Conservation (phyloP, 1,140 invertebrate genomes). For the Bombus huntii region DNA sequence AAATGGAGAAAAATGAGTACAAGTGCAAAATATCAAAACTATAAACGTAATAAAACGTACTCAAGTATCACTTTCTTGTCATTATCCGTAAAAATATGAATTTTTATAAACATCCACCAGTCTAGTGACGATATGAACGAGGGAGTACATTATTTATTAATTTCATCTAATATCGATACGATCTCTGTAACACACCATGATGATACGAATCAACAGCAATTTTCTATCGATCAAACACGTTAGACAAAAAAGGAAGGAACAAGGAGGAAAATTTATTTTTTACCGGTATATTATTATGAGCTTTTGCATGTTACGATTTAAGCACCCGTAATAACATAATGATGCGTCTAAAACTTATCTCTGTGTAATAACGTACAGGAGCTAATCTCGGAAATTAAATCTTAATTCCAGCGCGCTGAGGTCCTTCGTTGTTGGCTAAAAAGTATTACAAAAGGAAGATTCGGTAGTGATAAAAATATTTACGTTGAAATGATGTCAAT, state of each 20-base stretch:
- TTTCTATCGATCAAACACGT: constrained; percentile 9
- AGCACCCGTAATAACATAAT: constrained; percentile 50
- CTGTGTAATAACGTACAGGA: constrained; percentile 11
- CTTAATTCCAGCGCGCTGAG: constrained; percentile 6
- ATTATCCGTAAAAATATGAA: not conserved
- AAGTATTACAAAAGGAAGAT: not conserved
- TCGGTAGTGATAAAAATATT: constrained; percentile 7
- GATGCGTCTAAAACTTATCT: constrained; percentile 43
- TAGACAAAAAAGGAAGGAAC: not conserved
- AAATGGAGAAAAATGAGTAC: too few relatives aligned
- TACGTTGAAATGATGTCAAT: not conserved
- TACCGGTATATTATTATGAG: constrained; percentile 1
- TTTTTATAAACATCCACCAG: not conserved
- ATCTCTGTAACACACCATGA: not conserved
- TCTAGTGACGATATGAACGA: too few relatives aligned
- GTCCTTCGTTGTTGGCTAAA: not conserved
- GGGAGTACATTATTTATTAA: too few relatives aligned
- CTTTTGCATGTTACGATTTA: constrained; percentile 18
- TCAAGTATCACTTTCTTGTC: too few relatives aligned
- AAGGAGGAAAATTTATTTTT: not conserved
- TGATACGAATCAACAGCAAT: not conserved
- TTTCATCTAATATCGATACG: not conserved
- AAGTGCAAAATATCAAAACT: too few relatives aligned
- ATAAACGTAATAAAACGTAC: too few relatives aligned
- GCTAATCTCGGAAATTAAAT: constrained; percentile 45